Base-by-base conservation (phyloP, 2,888 invertebrate species). In the Lasioglossum leucozonium region DNA sequence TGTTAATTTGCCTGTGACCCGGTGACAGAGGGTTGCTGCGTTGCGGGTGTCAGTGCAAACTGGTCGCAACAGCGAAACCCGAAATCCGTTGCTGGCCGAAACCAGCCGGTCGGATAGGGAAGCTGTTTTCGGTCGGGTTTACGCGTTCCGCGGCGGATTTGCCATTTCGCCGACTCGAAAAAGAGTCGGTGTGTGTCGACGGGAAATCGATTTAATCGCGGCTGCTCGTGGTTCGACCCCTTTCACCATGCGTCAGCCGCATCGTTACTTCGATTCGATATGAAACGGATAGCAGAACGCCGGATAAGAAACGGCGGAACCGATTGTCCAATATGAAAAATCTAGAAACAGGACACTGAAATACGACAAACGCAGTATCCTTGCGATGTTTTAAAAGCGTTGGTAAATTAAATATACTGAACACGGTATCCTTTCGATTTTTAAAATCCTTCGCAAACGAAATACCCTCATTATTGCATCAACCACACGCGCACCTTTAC, bases 221-320 rank as follows among this genome's bases (percentile, higher is more conserved):
- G 40, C 40, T 5, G n/a, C 13, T 37, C 37, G 37, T 13, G 11
- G 69, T 40, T 69, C 40, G 69, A 40, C 69, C 69, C 37, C 13
- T 40, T 69, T 40, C n/a, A 62, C 30, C 77, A 40, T 75, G 58
- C 55, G 67, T 73, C 37, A 40, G 44, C 74, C 71, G 71, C 26
- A 83, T 80, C 80, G 77, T 72, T 85, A 77, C 77, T 74, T 47
- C 58, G 80, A 74, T 85, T 62, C 79, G 74, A 79, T 44, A 34
- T 30, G 51, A 75, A 67, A 62, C 62, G 30, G 62, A 62, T 62
- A 62, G 16, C 30, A 18, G 62, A 62, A 30, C 18, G 62, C 62
- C 30, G 16, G 8, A 30, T 62, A 62, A 62, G 62, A 30, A 6
- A 34, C 30, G 26, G 8, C 55, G 4, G 11, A 55, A n/a, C n/a